phyloP scores from a whole-genome alignment of 2,113 vertebrate species.

The Onychostoma macrolepis region DNA sequence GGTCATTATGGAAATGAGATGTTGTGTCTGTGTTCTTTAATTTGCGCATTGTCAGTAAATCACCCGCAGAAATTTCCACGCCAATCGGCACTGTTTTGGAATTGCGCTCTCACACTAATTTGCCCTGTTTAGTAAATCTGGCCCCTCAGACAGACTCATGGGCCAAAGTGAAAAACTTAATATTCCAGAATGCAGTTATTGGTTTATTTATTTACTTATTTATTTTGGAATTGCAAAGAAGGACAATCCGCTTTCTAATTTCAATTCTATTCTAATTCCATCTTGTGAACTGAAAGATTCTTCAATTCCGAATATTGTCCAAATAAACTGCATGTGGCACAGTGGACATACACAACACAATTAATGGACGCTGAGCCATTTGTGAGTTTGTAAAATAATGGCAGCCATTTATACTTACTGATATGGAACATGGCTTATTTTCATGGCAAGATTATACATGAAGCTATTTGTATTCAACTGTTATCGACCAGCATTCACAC shows the following conservation, averaged over 20 bases:
- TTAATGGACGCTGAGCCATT: neutral
- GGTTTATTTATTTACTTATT: neutral
- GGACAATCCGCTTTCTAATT: neutral
- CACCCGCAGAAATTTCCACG: too few relatives aligned
- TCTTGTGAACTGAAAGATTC: neutral
- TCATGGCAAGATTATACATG: neutral
- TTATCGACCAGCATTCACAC: conserved; percentile 3
- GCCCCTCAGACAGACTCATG: neutral
- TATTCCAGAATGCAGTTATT: neutral
- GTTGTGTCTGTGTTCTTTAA: too few relatives aligned
- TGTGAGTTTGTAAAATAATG: neutral
- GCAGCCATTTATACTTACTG: neutral
- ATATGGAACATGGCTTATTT: neutral
- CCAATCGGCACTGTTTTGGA: too few relatives aligned
- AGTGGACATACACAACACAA: neutral
- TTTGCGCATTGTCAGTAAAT: too few relatives aligned
- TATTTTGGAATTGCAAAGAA: neutral
- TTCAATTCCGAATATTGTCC: neutral
- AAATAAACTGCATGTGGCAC: neutral
- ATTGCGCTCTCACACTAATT: too few relatives aligned
- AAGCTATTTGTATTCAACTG: neutral
- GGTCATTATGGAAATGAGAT: too few relatives aligned
- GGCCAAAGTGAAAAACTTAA: neutral
- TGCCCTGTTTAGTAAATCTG: too few relatives aligned
- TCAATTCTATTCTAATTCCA: neutral